Base-by-base conservation (phyloP, 1,140 invertebrate species). In the Dermatophagoides farinae region DNA sequence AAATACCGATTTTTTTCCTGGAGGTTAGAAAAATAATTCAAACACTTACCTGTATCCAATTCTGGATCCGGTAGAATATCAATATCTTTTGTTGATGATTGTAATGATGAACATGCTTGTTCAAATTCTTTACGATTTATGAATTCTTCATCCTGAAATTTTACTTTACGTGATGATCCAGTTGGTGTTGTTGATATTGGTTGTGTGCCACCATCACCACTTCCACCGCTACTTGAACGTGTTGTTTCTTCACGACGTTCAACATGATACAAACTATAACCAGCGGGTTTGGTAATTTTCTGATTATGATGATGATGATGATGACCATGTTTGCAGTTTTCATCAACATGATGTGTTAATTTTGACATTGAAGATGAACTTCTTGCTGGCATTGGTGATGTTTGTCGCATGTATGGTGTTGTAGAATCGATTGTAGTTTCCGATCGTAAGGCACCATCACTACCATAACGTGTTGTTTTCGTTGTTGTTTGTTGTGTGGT, bases 41-140 rank as follows among this genome's bases (percentile, higher is more conserved):
- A 53, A 39, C 16, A 54, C 53, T 55, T 2, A 55, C 53, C 53
- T 44, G 14, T 55, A 44, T 55, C 53, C 53, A 55, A 44, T n/a
- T 55, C 53, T 55, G 53, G 53, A 55, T 55, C 53, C 5, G 53
- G 53, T 2, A 55, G 38, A 14, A 39, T 11, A 23, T 55, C 53
- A 38, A 55, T 55, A 25, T 55, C 50, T 22, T 52, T 52, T 12
- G n/a, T 43, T 18, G 18, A 52, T 25, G 11, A 16, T 14, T 31
- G 14, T 25, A 55, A n/a, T 12, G 14, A 25, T 31, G 31, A 31
- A 31, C 31, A 31, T 31, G 31, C 31, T 31, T 31, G 31, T 31
- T 31, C 31, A 31, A 31, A 31, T 23, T 55, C 53, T 23, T 55
- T 55, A 55, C 22, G 14, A 11, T 12, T 11, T 4, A 31, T 31